A percentile compares a stretch with the other conserved stretches of the same genome.
These are phyloP conservation scores for Delia radicum DNA, from an alignment of 1,140 invertebrate species.

Conservation along the genomic window DNA sequence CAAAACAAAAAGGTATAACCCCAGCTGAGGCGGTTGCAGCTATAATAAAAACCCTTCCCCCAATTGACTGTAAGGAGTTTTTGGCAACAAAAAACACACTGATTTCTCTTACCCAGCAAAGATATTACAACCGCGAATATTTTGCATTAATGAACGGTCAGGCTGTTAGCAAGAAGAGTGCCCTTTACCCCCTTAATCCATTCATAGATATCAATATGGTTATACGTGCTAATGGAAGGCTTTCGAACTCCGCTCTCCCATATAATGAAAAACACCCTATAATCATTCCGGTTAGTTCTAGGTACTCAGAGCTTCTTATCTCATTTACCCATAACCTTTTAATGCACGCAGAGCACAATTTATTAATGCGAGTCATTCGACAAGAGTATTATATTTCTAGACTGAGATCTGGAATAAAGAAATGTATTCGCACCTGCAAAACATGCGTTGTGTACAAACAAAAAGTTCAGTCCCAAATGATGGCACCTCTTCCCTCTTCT, in stretches of 20 bases:
- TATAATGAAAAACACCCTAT: not conserved
- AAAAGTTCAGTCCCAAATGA: not conserved
- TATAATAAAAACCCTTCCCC: too few species aligned
- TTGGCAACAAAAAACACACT: too few species aligned
- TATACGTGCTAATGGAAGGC: not conserved
- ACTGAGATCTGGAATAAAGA: not conserved
- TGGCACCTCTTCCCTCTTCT: slow-evolving; percentile 30
- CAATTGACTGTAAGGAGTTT: too few species aligned
- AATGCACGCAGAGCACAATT: not conserved
- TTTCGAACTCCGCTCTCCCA: not conserved
- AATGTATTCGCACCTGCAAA: not conserved
- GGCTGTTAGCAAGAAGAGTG: too few species aligned
- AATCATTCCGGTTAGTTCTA: not conserved
- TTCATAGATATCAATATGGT: too few species aligned
- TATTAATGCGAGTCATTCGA: not conserved
- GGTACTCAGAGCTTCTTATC: not conserved
- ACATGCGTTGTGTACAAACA: not conserved
- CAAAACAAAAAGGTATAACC: too few species aligned
- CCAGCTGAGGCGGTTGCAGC: too few species aligned
- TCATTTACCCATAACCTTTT: not conserved
- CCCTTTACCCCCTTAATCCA: too few species aligned
- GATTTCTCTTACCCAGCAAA: too few species aligned
- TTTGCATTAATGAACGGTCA: too few species aligned
- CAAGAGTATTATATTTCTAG: not conserved
- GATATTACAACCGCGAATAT: too few species aligned